Base-by-base conservation (phyloP, 2,888 invertebrate genomes). In the Poecilus cupreus region DNA sequence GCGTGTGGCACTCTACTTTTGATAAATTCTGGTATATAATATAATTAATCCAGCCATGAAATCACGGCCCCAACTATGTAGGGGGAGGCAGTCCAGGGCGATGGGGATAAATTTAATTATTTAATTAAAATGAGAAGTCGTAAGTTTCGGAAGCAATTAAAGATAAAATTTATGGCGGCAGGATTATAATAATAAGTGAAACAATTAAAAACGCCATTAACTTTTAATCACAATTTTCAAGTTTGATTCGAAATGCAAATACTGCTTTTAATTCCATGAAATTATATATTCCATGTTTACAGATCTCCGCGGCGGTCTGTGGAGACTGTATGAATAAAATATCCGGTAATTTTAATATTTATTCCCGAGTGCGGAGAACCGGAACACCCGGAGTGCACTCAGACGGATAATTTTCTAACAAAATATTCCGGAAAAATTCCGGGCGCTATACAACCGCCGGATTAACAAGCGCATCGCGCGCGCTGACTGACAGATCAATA, bases 211-310 rank as follows among this genome's bases (percentile, higher is more conserved):
- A 60, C 13, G 43, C 24, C n/a, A 60, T 60, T 77, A 75, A 37
- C 49, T 60, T 57, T 57, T 46, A 3, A 13, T 46, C 20, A 22
- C 49, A 60, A 77, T 78, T 64, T 20, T 46, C 64, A 78, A 46
- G 24, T 43, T 78, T 43, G 11, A 24, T 16, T 49, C 54, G 74
- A 43, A 60, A 68, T 80, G 80, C 80, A 80, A 80, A 80, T 80
- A 26, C 16, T 26, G 39, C 39, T 80, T 80, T 68, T 72, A 80
- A 80, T 80, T 80, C 51, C 57, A 39, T 18, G 32, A 24, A 78
- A 79, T 79, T 51, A 79, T 79, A 37, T 26, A 79, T 79, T 80
- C 80, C 72, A 80, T 80, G 72, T 72, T 80, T 80, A 80, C 80
- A 80, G 80, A 70, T 80, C 80, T 57, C 54, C 2, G 75, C 26